These are phyloP conservation scores for Odontesthes bonariensis DNA, from an alignment of 2,113 vertebrate species.

Conservation along the genomic window DNA sequence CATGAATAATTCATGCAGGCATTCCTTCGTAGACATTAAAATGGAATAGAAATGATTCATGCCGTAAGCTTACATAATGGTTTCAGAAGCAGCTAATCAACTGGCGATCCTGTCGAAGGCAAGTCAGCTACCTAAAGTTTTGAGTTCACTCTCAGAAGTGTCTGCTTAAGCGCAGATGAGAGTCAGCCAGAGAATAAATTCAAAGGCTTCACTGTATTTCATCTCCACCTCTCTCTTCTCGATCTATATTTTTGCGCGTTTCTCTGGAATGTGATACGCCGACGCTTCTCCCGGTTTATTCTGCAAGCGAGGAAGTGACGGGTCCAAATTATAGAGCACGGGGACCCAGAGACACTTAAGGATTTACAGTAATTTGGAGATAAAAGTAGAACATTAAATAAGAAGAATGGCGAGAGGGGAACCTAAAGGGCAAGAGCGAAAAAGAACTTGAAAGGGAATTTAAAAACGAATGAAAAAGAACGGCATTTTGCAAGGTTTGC, in stretches of 20 bases:
- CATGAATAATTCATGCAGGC: slow-evolving; percentile 73
- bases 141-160: slow-evolving; percentile 59
- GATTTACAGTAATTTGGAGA: slow-evolving; percentile 65
- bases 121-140: slow-evolving; percentile 44
- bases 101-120: slow-evolving; percentile 32
- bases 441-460: slow-evolving; percentile 46
- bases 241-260: slow-evolving; percentile 55
- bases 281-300: slow-evolving; percentile 57
- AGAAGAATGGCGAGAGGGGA: slow-evolving; percentile 25
- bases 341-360: slow-evolving; percentile 57
- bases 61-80: slow-evolving; percentile 61
- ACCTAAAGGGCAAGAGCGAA: slow-evolving; percentile 32
- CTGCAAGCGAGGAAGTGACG: slow-evolving; percentile 62
- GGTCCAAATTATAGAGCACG: slow-evolving; percentile 71
- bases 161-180: slow-evolving; percentile 51
- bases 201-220: slow-evolving; percentile 57
- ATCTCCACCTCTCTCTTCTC: slow-evolving; percentile 41
- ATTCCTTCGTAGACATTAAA: slow-evolving; percentile 72
- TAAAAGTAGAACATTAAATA: slow-evolving; percentile 61
- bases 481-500: slow-evolving; percentile 13
- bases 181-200: slow-evolving; percentile 54
- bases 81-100: slow-evolving; percentile 72
- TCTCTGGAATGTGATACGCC: slow-evolving; percentile 50
- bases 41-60: slow-evolving; percentile 60
- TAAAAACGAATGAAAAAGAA: slow-evolving; percentile 22